Conservation (phyloP, 1,140 invertebrate genomes). For the Dryas iulia region DNA sequence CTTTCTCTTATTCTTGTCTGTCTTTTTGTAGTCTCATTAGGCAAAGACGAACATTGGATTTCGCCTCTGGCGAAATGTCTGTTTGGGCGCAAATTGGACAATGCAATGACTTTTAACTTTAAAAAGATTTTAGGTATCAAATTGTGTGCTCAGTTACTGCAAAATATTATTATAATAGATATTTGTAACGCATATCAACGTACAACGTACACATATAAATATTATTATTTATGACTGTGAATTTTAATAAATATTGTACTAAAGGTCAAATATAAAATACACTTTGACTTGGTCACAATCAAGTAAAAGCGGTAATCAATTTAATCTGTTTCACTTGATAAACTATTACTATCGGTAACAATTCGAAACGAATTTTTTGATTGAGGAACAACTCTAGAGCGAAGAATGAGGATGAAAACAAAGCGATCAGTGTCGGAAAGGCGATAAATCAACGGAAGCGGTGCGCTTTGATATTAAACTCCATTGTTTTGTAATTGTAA, state of each 20-base stretch:
- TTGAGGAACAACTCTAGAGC: slow-evolving; percentile 38
- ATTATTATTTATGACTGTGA: neutral
- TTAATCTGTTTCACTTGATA: neutral
- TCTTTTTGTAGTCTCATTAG: too few relatives aligned
- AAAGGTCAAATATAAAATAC: too few relatives aligned
- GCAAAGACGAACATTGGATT: too few relatives aligned
- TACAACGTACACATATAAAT: too few relatives aligned
- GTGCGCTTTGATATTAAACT: slow-evolving; percentile 54
- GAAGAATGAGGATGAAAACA: slow-evolving; percentile 50
- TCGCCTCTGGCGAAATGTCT: too few relatives aligned
- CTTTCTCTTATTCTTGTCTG: too few relatives aligned
- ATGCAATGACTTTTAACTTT: too few relatives aligned
- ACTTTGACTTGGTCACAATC: neutral
- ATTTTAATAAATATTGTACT: neutral
- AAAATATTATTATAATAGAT: too few relatives aligned
- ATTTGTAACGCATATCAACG: too few relatives aligned
- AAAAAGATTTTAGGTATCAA: too few relatives aligned
- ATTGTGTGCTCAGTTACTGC: too few relatives aligned
- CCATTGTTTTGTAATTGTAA: slow-evolving; percentile 52
- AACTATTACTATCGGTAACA: neutral
- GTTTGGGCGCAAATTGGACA: too few relatives aligned
- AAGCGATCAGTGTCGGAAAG: slow-evolving; percentile 50
- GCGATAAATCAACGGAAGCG: slow-evolving; percentile 64
- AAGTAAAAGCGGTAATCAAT: neutral
- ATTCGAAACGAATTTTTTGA: slow-evolving; percentile 42